Percentiles rank a stretch among this genome's conserved stretches.
Evolutionary conservation across 2,888 invertebrate genomes (phyloP).

Genomic region (Phorcus lineatus): DNA sequence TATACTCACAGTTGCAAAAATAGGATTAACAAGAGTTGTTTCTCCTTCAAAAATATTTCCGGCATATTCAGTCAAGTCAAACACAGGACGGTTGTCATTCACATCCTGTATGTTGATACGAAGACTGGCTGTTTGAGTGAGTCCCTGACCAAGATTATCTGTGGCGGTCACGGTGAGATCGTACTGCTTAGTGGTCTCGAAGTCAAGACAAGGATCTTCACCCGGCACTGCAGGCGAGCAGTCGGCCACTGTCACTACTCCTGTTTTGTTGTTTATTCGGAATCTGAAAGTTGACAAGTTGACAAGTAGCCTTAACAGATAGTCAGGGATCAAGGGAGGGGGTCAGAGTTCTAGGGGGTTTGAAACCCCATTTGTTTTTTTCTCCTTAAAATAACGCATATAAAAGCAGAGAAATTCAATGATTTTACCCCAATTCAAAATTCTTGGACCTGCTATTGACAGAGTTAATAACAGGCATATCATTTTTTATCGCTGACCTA

Average conservation of each 20-base stretch:
- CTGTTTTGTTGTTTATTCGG: conserved; percentile 86
- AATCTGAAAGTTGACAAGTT: conserved; percentile 79
- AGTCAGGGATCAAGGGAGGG: too few species aligned
- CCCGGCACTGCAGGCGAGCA: conserved; percentile 53
- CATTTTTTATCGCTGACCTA: too few species aligned
- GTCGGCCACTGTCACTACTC: conserved; percentile 86
- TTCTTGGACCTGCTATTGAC: too few species aligned
- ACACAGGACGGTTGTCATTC: conserved; percentile 79
- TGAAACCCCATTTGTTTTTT: too few species aligned
- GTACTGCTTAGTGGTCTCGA: conserved; percentile 50
- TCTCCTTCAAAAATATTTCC: conserved; percentile 60
- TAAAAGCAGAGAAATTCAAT: too few species aligned
- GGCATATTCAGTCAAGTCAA: conserved; percentile 45
- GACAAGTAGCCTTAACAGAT: too few species aligned
- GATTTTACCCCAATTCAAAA: too few species aligned
- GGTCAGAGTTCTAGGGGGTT: too few species aligned
- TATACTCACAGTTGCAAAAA: conserved; percentile 81
- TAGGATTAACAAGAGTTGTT: conserved; percentile 80
- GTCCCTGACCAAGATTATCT: conserved; percentile 86
- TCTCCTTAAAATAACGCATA: too few species aligned
- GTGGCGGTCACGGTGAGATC: conserved; percentile 74
- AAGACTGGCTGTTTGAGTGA: conserved; percentile 44
- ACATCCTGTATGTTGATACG: conserved; percentile 55
- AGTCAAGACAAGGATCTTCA: conserved; percentile 82
- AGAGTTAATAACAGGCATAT: too few species aligned